Conservation (phyloP, 2,797 vertebrate species). For the Hoplostethus atlanticus region DNA sequence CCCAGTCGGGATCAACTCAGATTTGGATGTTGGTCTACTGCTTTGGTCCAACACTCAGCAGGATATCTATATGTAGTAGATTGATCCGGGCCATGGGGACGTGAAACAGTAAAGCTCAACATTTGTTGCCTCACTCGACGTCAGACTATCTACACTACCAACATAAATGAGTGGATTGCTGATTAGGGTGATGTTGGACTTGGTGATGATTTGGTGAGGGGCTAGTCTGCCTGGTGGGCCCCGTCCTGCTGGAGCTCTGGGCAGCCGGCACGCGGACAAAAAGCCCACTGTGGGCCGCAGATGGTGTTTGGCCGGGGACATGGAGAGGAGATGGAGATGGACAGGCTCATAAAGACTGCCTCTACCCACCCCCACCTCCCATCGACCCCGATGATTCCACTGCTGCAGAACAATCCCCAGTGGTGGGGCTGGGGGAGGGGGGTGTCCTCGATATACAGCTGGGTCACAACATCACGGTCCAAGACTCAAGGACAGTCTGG, state of each 20-base stretch:
- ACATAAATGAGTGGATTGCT: constrained; percentile 44
- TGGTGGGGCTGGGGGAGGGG: constrained; percentile 39
- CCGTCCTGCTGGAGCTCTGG: constrained; percentile 58
- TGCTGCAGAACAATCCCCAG: constrained; percentile 59
- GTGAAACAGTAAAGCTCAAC: not conserved
- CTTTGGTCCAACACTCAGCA: constrained; percentile 16
- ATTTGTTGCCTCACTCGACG: not conserved
- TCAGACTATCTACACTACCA: constrained; percentile 33
- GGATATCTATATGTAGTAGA: constrained; percentile 20
- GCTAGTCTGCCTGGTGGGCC: constrained; percentile 43
- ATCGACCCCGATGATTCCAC: constrained; percentile 57
- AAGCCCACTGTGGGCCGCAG: constrained; percentile 69
- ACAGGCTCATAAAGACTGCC: constrained; percentile 65
- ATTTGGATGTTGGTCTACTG: not conserved
- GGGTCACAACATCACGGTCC: constrained; percentile 56
- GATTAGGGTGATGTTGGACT: constrained; percentile 4
- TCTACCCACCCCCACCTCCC: constrained; percentile 46
- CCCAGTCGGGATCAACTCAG: not conserved
- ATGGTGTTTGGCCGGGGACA: constrained; percentile 71
- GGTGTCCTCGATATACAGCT: constrained; percentile 57
- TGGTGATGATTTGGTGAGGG: constrained; percentile 24
- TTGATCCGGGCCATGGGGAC: constrained; percentile 60
- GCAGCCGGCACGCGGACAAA: constrained; percentile 63
- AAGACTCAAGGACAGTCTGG: constrained; percentile 59
- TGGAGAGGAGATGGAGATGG: constrained; percentile 61